Evolutionary conservation across 2,797 vertebrate species (phyloP).

Genomic region (Chromis chromis): DNA sequence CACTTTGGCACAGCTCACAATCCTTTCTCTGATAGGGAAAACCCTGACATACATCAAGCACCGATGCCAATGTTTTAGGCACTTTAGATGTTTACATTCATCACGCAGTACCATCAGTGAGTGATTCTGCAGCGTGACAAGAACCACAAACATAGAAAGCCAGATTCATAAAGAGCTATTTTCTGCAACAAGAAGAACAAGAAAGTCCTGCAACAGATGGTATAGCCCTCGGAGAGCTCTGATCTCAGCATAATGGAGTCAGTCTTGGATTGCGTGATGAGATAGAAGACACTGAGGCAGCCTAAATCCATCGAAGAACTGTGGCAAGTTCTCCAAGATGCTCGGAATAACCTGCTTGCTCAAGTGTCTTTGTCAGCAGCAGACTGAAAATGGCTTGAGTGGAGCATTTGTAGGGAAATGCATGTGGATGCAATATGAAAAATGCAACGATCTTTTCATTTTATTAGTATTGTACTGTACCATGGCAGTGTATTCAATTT

Average conservation of each 20-base stretch:
- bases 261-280: not conserved
- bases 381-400: not conserved
- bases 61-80: no score
- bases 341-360: not conserved
- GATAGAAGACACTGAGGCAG: not conserved
- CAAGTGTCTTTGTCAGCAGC: not conserved
- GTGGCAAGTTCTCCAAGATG: not conserved
- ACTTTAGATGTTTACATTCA: not conserved
- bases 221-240: not conserved
- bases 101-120: not conserved
- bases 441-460: not conserved
- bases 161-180: not conserved
- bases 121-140: not conserved
- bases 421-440: not conserved
- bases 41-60: no score
- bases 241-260: constrained; percentile 1
- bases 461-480: no score
- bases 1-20: no score
- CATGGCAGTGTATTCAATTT: not conserved
- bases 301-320: not conserved
- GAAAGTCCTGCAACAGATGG: not conserved
- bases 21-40: no score
- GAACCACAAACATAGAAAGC: not conserved
- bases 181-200: not conserved
- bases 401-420: not conserved